Evolutionary conservation across 1,140 invertebrate species (phyloP), one percentile per base, ranked within the genome.

Genomic region (Drosophila prosaltans): DNA sequence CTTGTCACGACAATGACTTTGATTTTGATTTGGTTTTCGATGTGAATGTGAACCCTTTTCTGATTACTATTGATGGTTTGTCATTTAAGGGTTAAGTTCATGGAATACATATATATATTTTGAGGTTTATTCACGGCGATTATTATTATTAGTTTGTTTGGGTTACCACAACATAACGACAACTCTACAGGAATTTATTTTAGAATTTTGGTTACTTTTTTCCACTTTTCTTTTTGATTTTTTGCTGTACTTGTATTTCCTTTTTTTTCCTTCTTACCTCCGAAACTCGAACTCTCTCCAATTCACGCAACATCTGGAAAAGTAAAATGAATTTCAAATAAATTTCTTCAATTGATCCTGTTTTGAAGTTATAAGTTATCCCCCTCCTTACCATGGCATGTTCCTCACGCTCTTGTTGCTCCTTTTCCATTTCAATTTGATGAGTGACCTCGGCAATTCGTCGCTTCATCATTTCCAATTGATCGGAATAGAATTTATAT

Each of bases 141-240:
- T 61, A 69, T 72, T 72, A 77, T 77, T 68, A 67, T 73, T 68
- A 61, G 11, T 45, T 71, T 80, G 81, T 80, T 83, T 80, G 48
- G 81, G 72, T 83, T 84, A 73, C 73, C 81, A 83, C 81, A 83
- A 84, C 72, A 73, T 75, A 80, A 57, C 16, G 16, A 16, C 16
- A 16, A 16, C 16, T 16, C 71, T 72, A 65, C 24, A 55, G 40
- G 8, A 51, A 51, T 26, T 45, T 8, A 1, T 45, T 21, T 40
- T 72, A 45, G 61, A 78, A 51, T 68, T 68, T 65, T 28, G 51
- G 51, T 45, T 61, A 63, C 48, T 36, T 62, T 77, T 83, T 68
- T 5, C 8, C 10, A 41, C 11, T 1, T 24, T 73, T 65, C 57
- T 32, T 65, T 7, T 64, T 65, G 10, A 62, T 45, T 32, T 65